Evolutionary conservation across 2,888 invertebrate genomes (phyloP), one percentile per base, ranked within the genome.

Genomic region (Drosophila nr. fundita): DNA sequence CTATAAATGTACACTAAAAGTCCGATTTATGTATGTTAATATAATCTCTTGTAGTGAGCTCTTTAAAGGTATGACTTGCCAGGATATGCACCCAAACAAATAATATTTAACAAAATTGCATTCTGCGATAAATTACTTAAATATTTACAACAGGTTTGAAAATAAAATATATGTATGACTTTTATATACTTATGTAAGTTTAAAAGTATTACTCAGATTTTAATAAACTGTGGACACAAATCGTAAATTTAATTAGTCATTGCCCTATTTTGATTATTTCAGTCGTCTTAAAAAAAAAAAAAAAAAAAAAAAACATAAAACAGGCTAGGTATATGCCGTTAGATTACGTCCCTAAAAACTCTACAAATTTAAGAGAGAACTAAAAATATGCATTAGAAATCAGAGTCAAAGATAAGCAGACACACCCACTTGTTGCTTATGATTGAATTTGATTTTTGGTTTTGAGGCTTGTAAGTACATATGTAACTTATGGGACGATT

Each of bases 361-460:
- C 49, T 60, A 78, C 21, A 77, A 61, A 63, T 53, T 62, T 10
- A 30, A 68, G 61, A 52, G 29, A 62, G 2, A 67, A 21, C 49
- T 53, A 58, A 52, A 60, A 40, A 55, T 30, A 40, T 53, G 30
- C 15, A 40, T 42, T 30, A 24, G 30, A 79, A 83, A 83, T 83
- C 88, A 67, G 29, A 73, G 70, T 84, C 86, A 68, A 77, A 30
- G 13, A 75, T 29, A 60, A 66, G 73, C 86, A 73, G 52, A 58
- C 70, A 78, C 81, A 82, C 81, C 83, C 81, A 75, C 79, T 61
- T 68, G 74, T 49, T 74, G 84, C 80, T 48, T 53, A 58, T 53
- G 42, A 53, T 67, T 66, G 59, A 85, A 67, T 65, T 48, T 66
- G 82, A 83, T 86, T 80, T 68, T 40, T 40, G 21, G 21, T 36